phyloP scores from a whole-genome alignment of 2,113 vertebrate genomes.

The Cochlearius cochlearius region DNA sequence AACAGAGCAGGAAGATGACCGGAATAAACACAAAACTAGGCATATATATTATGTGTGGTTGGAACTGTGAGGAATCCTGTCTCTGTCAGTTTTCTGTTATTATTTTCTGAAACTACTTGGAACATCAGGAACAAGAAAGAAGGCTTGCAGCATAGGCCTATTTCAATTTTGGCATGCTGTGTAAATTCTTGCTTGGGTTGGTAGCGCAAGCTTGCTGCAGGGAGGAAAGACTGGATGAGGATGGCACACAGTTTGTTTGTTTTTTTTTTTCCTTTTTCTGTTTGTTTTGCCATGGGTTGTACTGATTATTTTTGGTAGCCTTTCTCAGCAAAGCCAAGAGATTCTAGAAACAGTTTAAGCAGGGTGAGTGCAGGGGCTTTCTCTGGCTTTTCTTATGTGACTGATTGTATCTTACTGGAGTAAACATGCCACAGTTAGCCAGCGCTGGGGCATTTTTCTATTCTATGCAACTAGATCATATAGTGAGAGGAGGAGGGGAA shows the following conservation, averaged over 20 bases:
- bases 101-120: not conserved
- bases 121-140: not conserved
- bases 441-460: not conserved
- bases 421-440: not conserved
- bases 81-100: not conserved
- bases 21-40: not conserved
- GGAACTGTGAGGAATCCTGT: not conserved
- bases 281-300: not conserved
- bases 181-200: not conserved
- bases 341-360: not conserved
- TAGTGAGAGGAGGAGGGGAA: not conserved
- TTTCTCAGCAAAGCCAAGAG: not conserved
- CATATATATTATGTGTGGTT: not conserved
- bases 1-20: not conserved
- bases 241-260: not conserved
- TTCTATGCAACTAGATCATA: not conserved
- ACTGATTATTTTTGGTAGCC: not conserved
- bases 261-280: not conserved
- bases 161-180: not conserved
- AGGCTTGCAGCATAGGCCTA: not conserved
- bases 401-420: not conserved
- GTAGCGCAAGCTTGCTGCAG: not conserved
- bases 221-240: not conserved
- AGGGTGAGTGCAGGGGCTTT: rapidly evolving
- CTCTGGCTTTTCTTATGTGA: not conserved